Base-by-base conservation (phyloP, 2,113 vertebrate species). In the Bagarius yarrelli region DNA sequence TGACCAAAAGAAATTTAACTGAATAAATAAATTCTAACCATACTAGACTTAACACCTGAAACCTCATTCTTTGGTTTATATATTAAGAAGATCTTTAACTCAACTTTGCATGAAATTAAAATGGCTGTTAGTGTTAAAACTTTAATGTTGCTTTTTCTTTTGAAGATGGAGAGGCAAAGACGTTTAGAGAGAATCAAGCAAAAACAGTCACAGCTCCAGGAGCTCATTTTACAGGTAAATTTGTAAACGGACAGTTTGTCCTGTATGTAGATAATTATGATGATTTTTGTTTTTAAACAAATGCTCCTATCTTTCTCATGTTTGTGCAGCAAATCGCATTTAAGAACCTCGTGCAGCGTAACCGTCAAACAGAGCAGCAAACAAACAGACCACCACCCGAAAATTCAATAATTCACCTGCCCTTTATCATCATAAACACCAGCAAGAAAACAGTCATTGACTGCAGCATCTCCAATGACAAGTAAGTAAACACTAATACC, bases 401-500 rank as follows among this genome's bases (percentile, higher is more conserved):
- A 83, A 98, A 97, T 92, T 99, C 98, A 18, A 96, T 97, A 90
- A 98, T 99, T 89, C 97, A 97, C 87, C 92, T 99, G 78, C 98
- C 98, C 57, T 99, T 99, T 88, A 99, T 99, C 85, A 97, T 99
- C 32, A 96, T 99, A 85, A 99, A 97, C 94, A 99, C 98, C 95
- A 98, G 97, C 96, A 98, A 98, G 94, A 98, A 98, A 91, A 99
- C 98, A 0, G 97, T 99, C 89, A 99, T 99, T 2, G 98, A 99
- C 93, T 99, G 98, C 92, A 99, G 98, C 92, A 99, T 99, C 92
- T 99, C 98, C 80, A 99, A 96, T 44, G 98, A 99, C 94, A 99
- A 99, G 98, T 99, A 99, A 99, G 98, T 99, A 93, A 55, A 94
- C 92, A 63, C 47, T 36, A 32, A 8, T 56, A 55, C 47, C 25